Conservation (phyloP, 2,113 vertebrate genomes). For the Myrmecophaga tridactyla region DNA sequence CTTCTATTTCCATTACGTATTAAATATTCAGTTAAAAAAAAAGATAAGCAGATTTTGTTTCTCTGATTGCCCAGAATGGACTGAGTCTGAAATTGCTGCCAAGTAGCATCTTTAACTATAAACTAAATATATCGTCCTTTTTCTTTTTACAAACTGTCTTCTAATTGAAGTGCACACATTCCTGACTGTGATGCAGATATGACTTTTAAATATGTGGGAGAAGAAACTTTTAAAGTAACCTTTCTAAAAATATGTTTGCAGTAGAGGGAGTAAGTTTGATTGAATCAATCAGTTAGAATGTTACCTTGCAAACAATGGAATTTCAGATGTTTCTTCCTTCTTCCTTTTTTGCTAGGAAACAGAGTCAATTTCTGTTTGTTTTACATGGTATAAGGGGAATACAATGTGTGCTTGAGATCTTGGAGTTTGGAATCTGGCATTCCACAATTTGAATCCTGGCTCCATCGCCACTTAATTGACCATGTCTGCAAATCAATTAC, state of each 20-base stretch:
- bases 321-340: background rate
- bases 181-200: background rate
- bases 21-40: conserved; percentile 60
- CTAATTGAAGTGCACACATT: background rate
- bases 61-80: background rate
- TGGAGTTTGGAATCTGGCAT: too few species aligned
- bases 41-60: background rate
- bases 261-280: background rate
- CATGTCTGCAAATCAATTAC: background rate
- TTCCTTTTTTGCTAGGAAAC: background rate
- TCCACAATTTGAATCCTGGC: background rate
- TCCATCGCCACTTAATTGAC: background rate
- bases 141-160: conserved; percentile 33
- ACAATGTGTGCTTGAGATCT: background rate
- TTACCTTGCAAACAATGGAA: background rate
- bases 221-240: background rate
- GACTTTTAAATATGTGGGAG: conserved; percentile 39
- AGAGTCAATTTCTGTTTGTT: background rate
- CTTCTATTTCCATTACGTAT: conserved; percentile 24
- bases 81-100: background rate
- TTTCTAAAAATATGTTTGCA: background rate
- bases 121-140: conserved; percentile 22
- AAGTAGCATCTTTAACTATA: background rate
- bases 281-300: background rate
- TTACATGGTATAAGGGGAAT: background rate